These are phyloP conservation scores for Drosophila pseudoobscura DNA, from an alignment of 1,140 invertebrate species.

Conservation along the genomic window DNA sequence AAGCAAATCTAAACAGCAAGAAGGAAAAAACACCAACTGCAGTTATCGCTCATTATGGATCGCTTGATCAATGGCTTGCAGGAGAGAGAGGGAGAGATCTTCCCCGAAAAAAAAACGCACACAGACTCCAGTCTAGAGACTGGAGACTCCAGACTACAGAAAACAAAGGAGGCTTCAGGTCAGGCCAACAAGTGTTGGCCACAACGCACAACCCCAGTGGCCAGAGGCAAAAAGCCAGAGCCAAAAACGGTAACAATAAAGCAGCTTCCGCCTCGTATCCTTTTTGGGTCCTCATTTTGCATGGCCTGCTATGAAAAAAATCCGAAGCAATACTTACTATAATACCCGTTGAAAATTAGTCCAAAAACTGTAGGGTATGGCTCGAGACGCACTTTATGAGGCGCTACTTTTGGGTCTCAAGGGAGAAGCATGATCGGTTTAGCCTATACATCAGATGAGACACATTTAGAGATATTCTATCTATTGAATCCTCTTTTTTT, in stretches of 20 bases:
- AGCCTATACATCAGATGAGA: not conserved
- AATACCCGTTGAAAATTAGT: slow-evolving; percentile 61
- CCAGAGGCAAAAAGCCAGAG: slow-evolving; percentile 5
- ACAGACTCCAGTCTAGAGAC: slow-evolving; percentile 9
- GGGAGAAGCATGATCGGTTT: not conserved
- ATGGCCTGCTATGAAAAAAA: slow-evolving; percentile 37
- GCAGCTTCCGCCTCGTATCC: slow-evolving; percentile 72
- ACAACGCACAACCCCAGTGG: slow-evolving; percentile 30
- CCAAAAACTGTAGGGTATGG: slow-evolving; percentile 32
- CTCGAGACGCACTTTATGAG: slow-evolving; percentile 21
- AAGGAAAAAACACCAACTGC: slow-evolving; percentile 52
- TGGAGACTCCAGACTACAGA: slow-evolving; percentile 33
- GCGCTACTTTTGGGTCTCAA: slow-evolving; percentile 16
- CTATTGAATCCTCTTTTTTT: too few relatives aligned
- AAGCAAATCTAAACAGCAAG: slow-evolving; percentile 42
- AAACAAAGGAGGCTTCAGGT: slow-evolving; percentile 52
- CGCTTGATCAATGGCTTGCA: slow-evolving; percentile 64
- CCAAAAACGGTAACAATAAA: slow-evolving; percentile 50
- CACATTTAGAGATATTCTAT: too few relatives aligned
- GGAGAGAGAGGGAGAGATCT: slow-evolving; percentile 34
- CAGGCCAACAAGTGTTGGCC: slow-evolving; percentile 67
- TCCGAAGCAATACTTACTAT: slow-evolving; percentile 18
- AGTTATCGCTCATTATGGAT: slow-evolving; percentile 80
- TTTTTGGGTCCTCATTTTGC: slow-evolving; percentile 63
- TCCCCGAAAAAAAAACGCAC: slow-evolving; percentile 40